These are phyloP conservation scores for Scotopteryx bipunctaria DNA, from an alignment of 2,888 invertebrate species.

Conservation along the genomic window DNA sequence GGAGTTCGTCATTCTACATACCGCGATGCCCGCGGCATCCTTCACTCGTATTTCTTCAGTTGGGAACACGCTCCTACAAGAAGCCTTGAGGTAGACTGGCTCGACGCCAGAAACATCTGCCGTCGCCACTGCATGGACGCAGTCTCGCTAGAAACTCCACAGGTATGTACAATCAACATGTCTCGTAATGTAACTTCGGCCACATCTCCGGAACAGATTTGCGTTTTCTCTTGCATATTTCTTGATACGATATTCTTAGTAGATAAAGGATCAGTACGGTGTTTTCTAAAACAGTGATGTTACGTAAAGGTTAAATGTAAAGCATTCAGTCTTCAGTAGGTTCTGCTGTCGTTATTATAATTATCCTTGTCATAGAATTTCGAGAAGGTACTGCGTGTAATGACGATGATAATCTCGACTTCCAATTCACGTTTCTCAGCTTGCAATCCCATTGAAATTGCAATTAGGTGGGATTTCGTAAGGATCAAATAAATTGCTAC, in stretches of 20 bases:
- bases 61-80: conserved; percentile 94
- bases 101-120: conserved; percentile 95
- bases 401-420: conserved; percentile 27
- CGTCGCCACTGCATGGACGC: conserved; percentile 97
- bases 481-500: conserved; percentile 41
- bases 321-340: too few species aligned
- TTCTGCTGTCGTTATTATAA: too few species aligned
- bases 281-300: too few species aligned
- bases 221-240: neutral
- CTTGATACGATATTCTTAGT: neutral
- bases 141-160: conserved; percentile 94
- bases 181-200: neutral
- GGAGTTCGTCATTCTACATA: conserved; percentile 95
- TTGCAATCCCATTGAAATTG: conserved; percentile 40
- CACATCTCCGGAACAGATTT: neutral
- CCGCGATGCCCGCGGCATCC: conserved; percentile 93
- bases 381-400: conserved; percentile 10
- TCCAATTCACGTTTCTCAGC: conserved; percentile 36
- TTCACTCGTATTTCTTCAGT: conserved; percentile 97
- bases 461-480: conserved; percentile 44
- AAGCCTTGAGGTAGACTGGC: conserved; percentile 93
- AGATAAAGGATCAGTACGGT: too few species aligned
- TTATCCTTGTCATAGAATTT: conserved; percentile 21
- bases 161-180: conserved; percentile 64
- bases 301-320: too few species aligned